A percentile compares a stretch with the other conserved stretches of the same genome.
These are phyloP conservation scores for Onychomys torridus DNA, from an alignment of 2,797 vertebrate species.

Conservation along the genomic window DNA sequence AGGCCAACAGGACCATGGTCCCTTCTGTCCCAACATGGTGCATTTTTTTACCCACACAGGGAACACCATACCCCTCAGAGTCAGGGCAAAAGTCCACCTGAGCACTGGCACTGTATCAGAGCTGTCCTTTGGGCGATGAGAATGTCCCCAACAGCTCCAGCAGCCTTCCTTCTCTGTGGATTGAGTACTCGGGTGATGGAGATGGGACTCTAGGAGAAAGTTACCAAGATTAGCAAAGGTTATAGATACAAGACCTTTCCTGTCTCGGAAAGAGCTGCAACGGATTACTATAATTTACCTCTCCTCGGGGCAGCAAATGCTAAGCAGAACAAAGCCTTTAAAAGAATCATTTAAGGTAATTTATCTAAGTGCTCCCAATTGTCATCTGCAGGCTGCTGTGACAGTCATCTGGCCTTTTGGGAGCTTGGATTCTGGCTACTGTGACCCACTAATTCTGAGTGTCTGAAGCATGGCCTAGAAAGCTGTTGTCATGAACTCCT, in stretches of 20 bases:
- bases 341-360: slow-evolving; percentile 8
- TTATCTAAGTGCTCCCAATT: slow-evolving; percentile 19
- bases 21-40: not conserved
- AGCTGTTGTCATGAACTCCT: not conserved
- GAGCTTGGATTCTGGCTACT: not conserved
- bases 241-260: not conserved
- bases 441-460: not conserved
- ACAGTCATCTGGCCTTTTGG: not conserved
- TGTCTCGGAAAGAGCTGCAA: not conserved
- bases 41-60: not conserved
- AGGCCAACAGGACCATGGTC: not conserved
- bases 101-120: not conserved
- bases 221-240: not conserved
- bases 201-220: not conserved
- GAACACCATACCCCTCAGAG: not conserved
- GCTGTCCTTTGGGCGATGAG: not conserved
- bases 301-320: not conserved
- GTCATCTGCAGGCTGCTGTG: not conserved
- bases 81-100: not conserved
- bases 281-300: not conserved
- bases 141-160: too few species aligned
- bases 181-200: not conserved
- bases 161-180: not conserved
- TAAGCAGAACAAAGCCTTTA: not conserved
- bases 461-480: not conserved